These are phyloP conservation scores for Phylloscopus trochiloides DNA, from an alignment of 2,113 vertebrate genomes.

Conservation along the genomic window DNA sequence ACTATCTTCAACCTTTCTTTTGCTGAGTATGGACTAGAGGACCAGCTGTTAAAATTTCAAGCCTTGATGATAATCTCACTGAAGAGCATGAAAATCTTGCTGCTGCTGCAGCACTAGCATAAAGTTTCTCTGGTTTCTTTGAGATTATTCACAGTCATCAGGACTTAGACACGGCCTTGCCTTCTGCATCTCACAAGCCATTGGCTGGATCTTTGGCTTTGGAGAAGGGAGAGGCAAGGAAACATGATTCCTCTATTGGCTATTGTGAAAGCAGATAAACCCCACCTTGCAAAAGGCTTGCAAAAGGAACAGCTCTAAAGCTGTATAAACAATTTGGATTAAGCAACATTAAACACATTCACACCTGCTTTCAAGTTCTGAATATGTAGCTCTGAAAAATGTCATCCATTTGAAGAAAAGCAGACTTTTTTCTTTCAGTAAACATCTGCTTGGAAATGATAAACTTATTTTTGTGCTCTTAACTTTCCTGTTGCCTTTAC, in stretches of 20 bases:
- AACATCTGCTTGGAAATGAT: neutral
- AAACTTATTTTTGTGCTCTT: neutral
- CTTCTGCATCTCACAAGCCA: neutral
- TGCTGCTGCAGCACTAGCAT: neutral
- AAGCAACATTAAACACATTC: neutral
- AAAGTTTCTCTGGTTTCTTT: neutral
- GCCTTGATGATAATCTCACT: neutral
- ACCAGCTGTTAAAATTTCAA: neutral
- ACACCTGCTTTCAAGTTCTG: slow-evolving; percentile 1
- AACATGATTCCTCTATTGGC: neutral
- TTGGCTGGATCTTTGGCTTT: neutral
- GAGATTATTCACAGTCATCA: neutral
- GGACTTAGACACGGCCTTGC: neutral
- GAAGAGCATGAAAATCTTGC: neutral
- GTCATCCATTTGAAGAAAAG: neutral
- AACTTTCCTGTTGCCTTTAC: neutral
- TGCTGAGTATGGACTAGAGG: neutral
- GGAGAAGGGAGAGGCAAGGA: neutral
- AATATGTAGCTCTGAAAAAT: neutral
- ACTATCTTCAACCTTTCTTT: neutral
- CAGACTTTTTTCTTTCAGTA: neutral
- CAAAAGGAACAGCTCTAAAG: neutral
- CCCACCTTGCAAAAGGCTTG: neutral
- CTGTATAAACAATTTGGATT: neutral
- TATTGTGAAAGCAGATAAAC: neutral